Percentiles rank a stretch among this genome's conserved stretches.
phyloP scores from a whole-genome alignment of 2,797 vertebrate species.

The Xenops minutus region DNA sequence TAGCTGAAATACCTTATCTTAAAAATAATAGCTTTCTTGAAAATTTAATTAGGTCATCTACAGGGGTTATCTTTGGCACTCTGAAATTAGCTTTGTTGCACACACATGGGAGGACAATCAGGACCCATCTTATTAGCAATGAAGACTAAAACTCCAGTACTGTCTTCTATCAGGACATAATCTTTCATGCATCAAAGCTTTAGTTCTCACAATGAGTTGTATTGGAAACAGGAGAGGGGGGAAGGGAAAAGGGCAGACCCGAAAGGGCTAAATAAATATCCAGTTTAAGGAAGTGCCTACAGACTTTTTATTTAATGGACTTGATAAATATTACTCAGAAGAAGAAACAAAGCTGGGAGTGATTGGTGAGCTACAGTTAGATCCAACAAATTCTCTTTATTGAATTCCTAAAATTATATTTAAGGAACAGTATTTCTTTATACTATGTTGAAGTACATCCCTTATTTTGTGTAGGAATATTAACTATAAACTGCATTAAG shows the following conservation, averaged over 20 bases:
- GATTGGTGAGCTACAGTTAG: constrained; percentile 12
- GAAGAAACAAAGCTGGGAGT: not conserved
- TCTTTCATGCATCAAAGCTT: constrained; percentile 58
- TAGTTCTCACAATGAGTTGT: constrained; percentile 34
- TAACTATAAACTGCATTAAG: constrained; percentile 8
- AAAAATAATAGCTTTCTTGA: constrained; percentile 56
- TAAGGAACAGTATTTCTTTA: constrained; percentile 46
- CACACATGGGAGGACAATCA: constrained; percentile 43
- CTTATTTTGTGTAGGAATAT: not conserved
- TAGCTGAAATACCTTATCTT: not conserved
- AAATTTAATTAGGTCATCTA: constrained; percentile 52
- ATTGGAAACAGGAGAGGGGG: not conserved
- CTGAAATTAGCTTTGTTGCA: constrained; percentile 53
- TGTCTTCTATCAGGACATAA: constrained; percentile 52
- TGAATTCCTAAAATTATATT: not conserved
- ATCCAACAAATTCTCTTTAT: constrained; percentile 22
- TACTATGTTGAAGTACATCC: not conserved
- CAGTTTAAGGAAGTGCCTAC: constrained; percentile 3
- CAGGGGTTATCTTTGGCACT: constrained; percentile 19
- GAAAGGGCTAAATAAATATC: constrained; percentile 16
- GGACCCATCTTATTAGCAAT: constrained; percentile 43
- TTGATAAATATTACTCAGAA: not conserved
- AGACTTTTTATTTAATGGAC: constrained; percentile 27
- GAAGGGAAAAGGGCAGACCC: not conserved
- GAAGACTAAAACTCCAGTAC: constrained; percentile 56